phyloP scores from a whole-genome alignment of 2,797 vertebrate genomes.

The Karalla daura region DNA sequence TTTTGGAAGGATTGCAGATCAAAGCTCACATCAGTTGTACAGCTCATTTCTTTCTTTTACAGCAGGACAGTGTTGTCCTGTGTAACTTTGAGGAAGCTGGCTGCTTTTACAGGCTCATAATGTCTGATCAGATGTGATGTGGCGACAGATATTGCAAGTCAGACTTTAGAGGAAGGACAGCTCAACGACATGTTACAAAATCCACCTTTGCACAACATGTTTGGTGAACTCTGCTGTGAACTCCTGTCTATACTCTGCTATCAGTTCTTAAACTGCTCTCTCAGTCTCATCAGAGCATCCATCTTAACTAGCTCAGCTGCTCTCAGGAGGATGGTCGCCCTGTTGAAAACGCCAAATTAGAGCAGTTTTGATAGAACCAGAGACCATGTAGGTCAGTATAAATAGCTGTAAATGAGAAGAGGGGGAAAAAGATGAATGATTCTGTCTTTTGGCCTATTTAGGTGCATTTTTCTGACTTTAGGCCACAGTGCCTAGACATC shows the following conservation, averaged over 20 bases:
- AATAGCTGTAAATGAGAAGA: conserved; percentile 68
- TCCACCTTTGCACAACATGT: not conserved
- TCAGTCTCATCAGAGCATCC: conserved; percentile 5
- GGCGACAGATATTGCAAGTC: not conserved
- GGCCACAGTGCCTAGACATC: too few species aligned
- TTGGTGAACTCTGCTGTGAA: not conserved
- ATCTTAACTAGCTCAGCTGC: conserved; percentile 48
- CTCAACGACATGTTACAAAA: not conserved
- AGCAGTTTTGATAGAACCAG: conserved; percentile 61
- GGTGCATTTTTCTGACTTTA: conserved; percentile 38
- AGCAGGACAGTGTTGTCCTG: too few species aligned
- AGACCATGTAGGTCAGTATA: conserved; percentile 80
- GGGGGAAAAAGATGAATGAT: not conserved
- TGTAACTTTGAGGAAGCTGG: too few species aligned
- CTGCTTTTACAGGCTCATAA: too few species aligned
- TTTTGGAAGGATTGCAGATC: too few species aligned
- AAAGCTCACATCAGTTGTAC: too few species aligned
- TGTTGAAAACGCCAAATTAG: conserved; percentile 67
- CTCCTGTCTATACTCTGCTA: not conserved
- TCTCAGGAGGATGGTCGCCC: conserved; percentile 56
- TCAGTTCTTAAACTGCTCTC: not conserved
- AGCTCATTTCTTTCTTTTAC: too few species aligned
- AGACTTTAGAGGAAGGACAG: not conserved
- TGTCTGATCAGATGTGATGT: not conserved
- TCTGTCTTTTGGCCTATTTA: conserved; percentile 63